These are phyloP conservation scores for Rapana venosa DNA, from an alignment of 2,888 invertebrate genomes.

Conservation along the genomic window DNA sequence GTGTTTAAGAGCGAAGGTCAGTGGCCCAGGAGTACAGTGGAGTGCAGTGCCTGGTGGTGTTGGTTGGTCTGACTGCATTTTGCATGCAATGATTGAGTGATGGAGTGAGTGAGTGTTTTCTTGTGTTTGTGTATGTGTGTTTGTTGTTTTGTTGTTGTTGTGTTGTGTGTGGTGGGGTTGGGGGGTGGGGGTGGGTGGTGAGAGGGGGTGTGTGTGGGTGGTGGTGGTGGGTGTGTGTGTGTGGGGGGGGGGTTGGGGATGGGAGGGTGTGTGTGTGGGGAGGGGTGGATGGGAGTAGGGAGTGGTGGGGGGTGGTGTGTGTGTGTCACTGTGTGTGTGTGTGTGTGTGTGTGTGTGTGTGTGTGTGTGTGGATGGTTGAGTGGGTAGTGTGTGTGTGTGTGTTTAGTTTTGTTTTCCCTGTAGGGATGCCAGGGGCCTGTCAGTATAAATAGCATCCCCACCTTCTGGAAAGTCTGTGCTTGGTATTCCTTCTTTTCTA, in stretches of 20 bases:
- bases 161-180: not conserved
- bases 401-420: not conserved
- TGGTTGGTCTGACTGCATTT: no score
- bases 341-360: slow-evolving; percentile 21
- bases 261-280: not conserved
- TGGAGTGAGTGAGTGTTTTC: not conserved
- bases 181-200: no score
- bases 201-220: not conserved
- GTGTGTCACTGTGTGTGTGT: not conserved
- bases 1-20: slow-evolving; percentile 34
- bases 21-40: not conserved
- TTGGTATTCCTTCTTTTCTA: not conserved
- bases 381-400: not conserved
- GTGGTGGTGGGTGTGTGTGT: slow-evolving; percentile 17
- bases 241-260: not conserved
- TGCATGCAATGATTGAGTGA: not conserved
- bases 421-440: not conserved
- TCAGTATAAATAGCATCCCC: not conserved
- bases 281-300: no score
- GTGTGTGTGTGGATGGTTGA: not conserved
- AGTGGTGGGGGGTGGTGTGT: not conserved
- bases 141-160: not conserved
- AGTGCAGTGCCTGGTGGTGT: no score
- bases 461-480: not conserved
- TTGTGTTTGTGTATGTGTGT: not conserved